phyloP scores from a whole-genome alignment of 2,113 vertebrate species.

The Fregata magnificens region DNA sequence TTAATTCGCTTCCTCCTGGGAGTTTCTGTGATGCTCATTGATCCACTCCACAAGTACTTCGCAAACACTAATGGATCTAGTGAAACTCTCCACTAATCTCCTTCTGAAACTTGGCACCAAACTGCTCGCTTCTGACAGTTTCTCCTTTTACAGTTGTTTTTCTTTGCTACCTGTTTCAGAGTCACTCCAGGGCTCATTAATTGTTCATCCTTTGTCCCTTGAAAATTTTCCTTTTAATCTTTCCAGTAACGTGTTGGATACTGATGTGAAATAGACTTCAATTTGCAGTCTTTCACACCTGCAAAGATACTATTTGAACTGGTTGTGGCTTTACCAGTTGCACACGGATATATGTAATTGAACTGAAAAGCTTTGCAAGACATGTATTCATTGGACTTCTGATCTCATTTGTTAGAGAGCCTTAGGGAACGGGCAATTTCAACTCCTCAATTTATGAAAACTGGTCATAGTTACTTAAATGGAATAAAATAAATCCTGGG shows the following conservation, averaged over 20 bases:
- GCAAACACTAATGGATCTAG: constrained; percentile 56
- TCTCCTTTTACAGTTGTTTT: constrained; percentile 51
- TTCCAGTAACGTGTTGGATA: not conserved
- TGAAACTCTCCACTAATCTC: constrained; percentile 54
- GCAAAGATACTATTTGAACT: constrained; percentile 19
- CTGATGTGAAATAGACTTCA: constrained; percentile 25
- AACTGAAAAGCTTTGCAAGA: constrained; percentile 45
- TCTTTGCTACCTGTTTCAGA: constrained; percentile 51
- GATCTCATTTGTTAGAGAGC: constrained; percentile 53
- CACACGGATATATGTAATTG: constrained; percentile 17
- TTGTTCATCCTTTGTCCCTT: constrained; percentile 41
- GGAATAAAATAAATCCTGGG: constrained; percentile 27
- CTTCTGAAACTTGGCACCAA: constrained; percentile 43
- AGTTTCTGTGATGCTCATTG: constrained; percentile 48
- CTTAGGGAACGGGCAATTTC: constrained; percentile 38
- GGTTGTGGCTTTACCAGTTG: not conserved
- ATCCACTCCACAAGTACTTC: constrained; percentile 34
- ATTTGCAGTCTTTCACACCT: constrained; percentile 22
- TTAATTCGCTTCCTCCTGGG: constrained; percentile 56
- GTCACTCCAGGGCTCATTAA: constrained; percentile 43
- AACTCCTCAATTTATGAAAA: constrained; percentile 51
- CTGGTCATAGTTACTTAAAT: constrained; percentile 39
- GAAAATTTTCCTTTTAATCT: constrained; percentile 49
- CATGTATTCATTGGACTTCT: constrained; percentile 4
- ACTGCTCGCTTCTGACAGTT: not conserved